Evolutionary conservation across 2,888 invertebrate species (phyloP).

Genomic region (Atethmia centrago): DNA sequence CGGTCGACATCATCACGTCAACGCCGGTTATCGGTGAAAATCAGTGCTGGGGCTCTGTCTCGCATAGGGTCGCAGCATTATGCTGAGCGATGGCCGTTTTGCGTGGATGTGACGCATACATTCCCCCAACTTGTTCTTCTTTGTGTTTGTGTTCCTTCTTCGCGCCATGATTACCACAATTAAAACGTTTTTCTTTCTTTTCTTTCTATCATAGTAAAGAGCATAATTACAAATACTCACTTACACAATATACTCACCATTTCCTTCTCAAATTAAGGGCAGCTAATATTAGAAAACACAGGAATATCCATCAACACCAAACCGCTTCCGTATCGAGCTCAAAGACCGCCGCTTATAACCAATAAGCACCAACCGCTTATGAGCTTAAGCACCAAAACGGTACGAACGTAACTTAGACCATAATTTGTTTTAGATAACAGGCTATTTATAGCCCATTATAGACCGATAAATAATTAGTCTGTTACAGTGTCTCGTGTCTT

Average conservation of each 20-base stretch:
- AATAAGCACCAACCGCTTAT: neutral
- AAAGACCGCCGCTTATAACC: slow-evolving; percentile 33
- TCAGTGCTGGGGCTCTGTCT: too few species aligned
- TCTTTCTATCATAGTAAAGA: neutral
- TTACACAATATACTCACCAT: slow-evolving; percentile 23
- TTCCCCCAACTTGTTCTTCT: too few species aligned
- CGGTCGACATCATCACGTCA: too few species aligned
- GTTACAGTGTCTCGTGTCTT: neutral
- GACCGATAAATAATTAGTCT: slow-evolving; percentile 36
- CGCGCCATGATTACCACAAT: too few species aligned
- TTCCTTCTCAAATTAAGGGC: slow-evolving; percentile 42
- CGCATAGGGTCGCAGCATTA: too few species aligned
- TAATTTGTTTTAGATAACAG: slow-evolving; percentile 23
- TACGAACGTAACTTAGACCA: neutral
- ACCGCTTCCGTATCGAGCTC: slow-evolving; percentile 30
- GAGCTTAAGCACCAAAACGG: neutral
- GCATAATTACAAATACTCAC: neutral
- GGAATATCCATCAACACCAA: slow-evolving; percentile 33
- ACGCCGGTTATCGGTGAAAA: too few species aligned
- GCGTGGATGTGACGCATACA: too few species aligned
- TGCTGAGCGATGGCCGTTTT: too few species aligned
- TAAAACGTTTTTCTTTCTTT: too few species aligned
- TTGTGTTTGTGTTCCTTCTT: too few species aligned
- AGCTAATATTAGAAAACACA: slow-evolving; percentile 49
- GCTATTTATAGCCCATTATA: slow-evolving; percentile 31